phyloP scores from a whole-genome alignment of 2,113 vertebrate species.

The Axis porcinus region DNA sequence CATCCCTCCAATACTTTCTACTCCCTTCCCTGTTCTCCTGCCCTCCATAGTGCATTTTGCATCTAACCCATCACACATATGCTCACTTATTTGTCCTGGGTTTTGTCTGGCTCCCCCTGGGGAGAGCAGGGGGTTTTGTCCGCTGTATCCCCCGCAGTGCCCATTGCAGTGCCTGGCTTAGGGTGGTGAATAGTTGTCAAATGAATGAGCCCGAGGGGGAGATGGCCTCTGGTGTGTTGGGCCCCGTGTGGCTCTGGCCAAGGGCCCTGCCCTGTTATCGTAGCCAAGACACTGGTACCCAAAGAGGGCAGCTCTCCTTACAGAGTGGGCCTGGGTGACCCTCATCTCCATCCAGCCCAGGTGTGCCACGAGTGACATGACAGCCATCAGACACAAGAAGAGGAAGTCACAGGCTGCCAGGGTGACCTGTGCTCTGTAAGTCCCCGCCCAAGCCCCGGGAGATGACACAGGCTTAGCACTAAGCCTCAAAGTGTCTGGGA shows the following conservation, averaged over 20 bases:
- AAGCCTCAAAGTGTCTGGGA: accelerated
- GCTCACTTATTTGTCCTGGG: background rate
- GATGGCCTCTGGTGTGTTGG: background rate
- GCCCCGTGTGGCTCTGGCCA: background rate
- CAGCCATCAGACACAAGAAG: background rate
- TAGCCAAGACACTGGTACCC: background rate
- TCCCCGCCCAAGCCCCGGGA: background rate
- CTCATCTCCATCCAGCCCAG: background rate
- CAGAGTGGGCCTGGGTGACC: slow-evolving; percentile 37
- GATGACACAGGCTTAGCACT: accelerated
- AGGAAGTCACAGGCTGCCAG: background rate
- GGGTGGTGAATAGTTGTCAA: accelerated
- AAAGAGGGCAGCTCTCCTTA: slow-evolving; percentile 34
- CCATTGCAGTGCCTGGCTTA: background rate
- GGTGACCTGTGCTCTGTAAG: accelerated
- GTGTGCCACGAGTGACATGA: background rate
- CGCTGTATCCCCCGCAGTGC: accelerated
- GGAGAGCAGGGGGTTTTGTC: background rate
- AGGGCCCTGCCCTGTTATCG: background rate
- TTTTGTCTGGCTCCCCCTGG: background rate
- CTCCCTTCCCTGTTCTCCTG: background rate
- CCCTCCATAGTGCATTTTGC: background rate
- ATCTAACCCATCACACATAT: accelerated
- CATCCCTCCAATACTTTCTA: accelerated
- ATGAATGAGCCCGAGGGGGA: too few species aligned